phyloP scores from a whole-genome alignment of 2,113 vertebrate genomes.

The Pyrgilauda ruficollis region DNA sequence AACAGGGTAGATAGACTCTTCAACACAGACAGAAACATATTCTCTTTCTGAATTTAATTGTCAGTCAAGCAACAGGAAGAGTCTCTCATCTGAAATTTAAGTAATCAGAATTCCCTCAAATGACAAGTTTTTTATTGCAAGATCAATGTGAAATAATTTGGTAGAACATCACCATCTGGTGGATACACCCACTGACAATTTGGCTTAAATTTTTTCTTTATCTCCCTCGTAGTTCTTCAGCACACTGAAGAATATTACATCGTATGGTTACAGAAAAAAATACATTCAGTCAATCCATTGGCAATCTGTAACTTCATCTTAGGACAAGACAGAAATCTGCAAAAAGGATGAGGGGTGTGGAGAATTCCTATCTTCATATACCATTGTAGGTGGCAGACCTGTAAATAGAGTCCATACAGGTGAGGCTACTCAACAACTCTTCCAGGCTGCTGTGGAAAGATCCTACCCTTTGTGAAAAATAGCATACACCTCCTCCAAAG shows the following conservation, averaged over 20 bases:
- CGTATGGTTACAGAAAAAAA: neutral
- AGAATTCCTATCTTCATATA: neutral
- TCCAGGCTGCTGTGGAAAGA: neutral
- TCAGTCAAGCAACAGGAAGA: neutral
- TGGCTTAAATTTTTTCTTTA: neutral
- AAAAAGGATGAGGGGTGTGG: neutral
- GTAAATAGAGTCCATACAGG: neutral
- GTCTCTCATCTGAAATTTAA: neutral
- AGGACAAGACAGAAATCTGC: neutral
- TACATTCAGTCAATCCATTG: neutral
- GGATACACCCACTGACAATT: constrained; percentile 38
- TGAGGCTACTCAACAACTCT: neutral
- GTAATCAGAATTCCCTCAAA: neutral
- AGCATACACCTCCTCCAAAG: neutral
- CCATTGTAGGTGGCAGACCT: neutral
- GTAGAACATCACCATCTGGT: constrained; percentile 65
- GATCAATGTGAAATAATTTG: constrained; percentile 27
- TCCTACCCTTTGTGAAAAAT: neutral
- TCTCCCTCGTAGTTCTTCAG: neutral
- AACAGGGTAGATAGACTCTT: neutral
- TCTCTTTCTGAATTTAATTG: neutral
- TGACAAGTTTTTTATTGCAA: constrained; percentile 12
- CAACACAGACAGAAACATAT: neutral
- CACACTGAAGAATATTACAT: neutral
- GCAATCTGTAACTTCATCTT: neutral